Base-by-base conservation (phyloP, 64 coral and sea anemone species). In the Orbicella faveolata region DNA sequence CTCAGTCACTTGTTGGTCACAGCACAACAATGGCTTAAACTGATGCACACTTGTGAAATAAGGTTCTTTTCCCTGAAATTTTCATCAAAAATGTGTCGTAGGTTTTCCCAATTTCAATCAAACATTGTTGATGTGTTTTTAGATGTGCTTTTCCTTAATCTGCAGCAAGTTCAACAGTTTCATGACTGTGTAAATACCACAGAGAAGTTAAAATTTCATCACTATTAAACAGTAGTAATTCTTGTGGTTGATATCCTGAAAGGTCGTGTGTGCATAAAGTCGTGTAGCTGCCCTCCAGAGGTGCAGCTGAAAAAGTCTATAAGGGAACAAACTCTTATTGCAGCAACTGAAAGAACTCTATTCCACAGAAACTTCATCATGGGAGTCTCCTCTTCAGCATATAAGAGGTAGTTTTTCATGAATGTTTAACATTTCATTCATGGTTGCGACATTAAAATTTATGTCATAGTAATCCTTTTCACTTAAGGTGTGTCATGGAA, bases 141-240 rank as follows among this genome's bases (percentile, higher is more conserved):
- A 48, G 44, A 48, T 48, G 4, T 48, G 7, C 7, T 23, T 67
- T 23, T 67, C 23, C 6, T 67, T 23, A 67, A 21, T 21, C 18
- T 23, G 6, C 15, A 17, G 20, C 6, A 23, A 67, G 2, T 67
- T 67, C 18, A 70, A n/a, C n/a, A 53, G 82, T 85, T 72, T 67
- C 6, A 30, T 30, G 39, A 65, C 44, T 51, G 34, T 65, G 64
- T 67, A n/a, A 53, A 70, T 73, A 85, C 82, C 82, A 85, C 82
- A 85, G 66, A 85, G 67, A 85, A 85, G 82, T 85, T 85, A 85
- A 85, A 85, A 34, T 85, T 85, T 85, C 39, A 85, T 85, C 64
- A 85, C 21, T 85, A 72, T 85, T 70, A 44, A 73, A 52, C 82
- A 52, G 37, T 72, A 72, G 34, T 85, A 52, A 72, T 23, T 13